Conservation (phyloP, 2,888 invertebrate species). For the Cephus rjabovi region DNA sequence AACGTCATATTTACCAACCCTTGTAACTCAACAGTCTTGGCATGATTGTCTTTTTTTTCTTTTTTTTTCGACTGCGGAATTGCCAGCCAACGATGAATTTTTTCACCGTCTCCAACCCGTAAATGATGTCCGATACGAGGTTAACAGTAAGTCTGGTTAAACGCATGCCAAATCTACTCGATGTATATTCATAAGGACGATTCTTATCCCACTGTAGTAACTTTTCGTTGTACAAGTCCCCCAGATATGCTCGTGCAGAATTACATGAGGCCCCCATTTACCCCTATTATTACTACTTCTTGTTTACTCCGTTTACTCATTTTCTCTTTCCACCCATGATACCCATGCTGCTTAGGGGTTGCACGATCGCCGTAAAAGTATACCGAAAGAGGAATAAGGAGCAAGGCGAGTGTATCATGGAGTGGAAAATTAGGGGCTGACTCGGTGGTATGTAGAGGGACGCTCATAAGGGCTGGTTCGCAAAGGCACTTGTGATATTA, state of each 20-base stretch:
- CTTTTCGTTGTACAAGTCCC: neutral
- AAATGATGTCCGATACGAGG: neutral
- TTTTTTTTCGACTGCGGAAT: neutral
- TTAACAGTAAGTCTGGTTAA: neutral
- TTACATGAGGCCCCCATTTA: neutral
- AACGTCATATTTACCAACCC: neutral
- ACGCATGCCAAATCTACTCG: neutral
- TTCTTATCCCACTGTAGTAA: neutral
- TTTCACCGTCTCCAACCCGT: neutral
- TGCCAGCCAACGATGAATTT: neutral
- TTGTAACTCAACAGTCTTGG: neutral
- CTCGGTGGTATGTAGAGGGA: constrained; percentile 7
- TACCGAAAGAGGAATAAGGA: constrained; percentile 4
- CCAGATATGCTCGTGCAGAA: neutral
- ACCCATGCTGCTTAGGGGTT: constrained; percentile 22
- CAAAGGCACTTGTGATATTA: constrained; percentile 44
- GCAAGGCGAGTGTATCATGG: constrained; percentile 28
- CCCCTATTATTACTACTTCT: constrained; percentile 4
- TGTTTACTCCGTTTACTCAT: constrained; percentile 10
- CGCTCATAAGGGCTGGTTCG: neutral
- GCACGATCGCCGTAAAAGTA: constrained; percentile 26
- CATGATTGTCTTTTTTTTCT: neutral
- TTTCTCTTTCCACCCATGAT: constrained; percentile 10
- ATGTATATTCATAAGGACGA: neutral
- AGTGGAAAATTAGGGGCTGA: constrained; percentile 2